A percentile compares a stretch with the other conserved stretches of the same genome.
These are phyloP conservation scores for Xestia rhomboidea DNA, from an alignment of 2,888 invertebrate species.

Conservation along the genomic window DNA sequence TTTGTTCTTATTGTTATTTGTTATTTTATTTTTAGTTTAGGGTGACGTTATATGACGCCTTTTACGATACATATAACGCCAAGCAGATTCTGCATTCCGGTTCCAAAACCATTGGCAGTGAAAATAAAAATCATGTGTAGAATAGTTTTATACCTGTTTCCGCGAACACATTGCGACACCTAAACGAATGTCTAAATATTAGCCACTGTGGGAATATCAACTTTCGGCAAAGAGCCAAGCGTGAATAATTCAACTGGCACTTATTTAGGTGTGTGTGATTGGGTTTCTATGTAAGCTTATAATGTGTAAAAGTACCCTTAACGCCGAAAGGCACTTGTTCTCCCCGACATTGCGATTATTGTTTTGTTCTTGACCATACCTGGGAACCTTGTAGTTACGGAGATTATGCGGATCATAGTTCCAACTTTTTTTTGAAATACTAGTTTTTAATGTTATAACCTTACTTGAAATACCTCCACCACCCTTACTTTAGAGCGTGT, in stretches of 20 bases:
- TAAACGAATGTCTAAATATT: neutral
- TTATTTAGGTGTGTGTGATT: neutral
- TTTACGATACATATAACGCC: neutral
- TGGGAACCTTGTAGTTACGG: too few relatives aligned
- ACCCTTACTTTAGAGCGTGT: too few relatives aligned
- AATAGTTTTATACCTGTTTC: neutral
- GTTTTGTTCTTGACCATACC: too few relatives aligned
- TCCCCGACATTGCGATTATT: too few relatives aligned
- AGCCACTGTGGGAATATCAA: neutral
- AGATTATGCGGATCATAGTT: too few relatives aligned
- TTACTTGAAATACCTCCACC: too few relatives aligned
- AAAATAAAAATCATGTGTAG: neutral
- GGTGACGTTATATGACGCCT: neutral
- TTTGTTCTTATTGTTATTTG: slow-evolving; percentile 3
- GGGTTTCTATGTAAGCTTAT: neutral
- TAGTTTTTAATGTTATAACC: too few relatives aligned
- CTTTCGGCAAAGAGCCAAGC: neutral
- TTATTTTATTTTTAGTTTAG: too few relatives aligned
- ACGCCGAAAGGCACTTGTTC: too few relatives aligned
- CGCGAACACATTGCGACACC: neutral
- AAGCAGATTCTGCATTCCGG: neutral
- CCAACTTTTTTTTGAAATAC: too few relatives aligned
- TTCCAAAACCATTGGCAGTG: neutral
- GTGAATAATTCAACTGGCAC: neutral
- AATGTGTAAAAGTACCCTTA: too few relatives aligned